Evolutionary conservation across 2,888 invertebrate species (phyloP).

Genomic region (Mythimna loreyi): DNA sequence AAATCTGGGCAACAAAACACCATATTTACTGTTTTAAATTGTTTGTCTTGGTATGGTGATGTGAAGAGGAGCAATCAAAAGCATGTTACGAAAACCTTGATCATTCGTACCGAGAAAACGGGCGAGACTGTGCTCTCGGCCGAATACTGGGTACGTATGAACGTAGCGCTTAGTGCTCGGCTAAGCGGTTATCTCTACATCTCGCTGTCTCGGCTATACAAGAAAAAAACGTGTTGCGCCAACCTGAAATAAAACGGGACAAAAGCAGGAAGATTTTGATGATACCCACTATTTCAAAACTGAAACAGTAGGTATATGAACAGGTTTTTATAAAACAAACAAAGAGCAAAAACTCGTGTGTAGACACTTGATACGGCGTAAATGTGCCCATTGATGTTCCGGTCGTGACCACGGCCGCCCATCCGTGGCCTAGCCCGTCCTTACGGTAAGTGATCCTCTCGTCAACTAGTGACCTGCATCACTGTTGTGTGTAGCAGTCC

Average conservation of each 20-base stretch:
- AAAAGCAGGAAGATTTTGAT: slow-evolving; percentile 8
- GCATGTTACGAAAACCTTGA: too few relatives aligned
- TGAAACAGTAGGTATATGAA: background rate
- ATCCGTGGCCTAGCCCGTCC: slow-evolving; percentile 47
- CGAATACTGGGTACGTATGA: too few relatives aligned
- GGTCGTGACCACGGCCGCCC: slow-evolving; percentile 36
- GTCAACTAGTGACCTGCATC: slow-evolving; percentile 40
- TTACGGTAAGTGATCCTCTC: slow-evolving; percentile 42
- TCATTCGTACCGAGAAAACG: too few relatives aligned
- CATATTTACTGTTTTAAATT: too few relatives aligned
- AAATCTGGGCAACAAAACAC: too few relatives aligned
- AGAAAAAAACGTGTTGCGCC: background rate
- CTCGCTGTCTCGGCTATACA: too few relatives aligned
- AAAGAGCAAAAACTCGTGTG: slow-evolving; percentile 40
- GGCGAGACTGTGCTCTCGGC: too few relatives aligned
- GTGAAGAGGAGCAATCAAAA: too few relatives aligned
- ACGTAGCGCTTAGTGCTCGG: too few relatives aligned
- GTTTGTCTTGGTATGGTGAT: too few relatives aligned
- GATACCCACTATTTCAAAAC: slow-evolving; percentile 13
- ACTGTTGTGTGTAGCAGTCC: slow-evolving; percentile 23
- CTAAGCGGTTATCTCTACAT: too few relatives aligned
- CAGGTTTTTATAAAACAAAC: slow-evolving; percentile 12
- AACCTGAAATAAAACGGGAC: too few relatives aligned
- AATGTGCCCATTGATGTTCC: slow-evolving; percentile 45
- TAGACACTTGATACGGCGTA: slow-evolving; percentile 48